Conservation (phyloP, 2,797 vertebrate species). For the Perodicticus potto region DNA sequence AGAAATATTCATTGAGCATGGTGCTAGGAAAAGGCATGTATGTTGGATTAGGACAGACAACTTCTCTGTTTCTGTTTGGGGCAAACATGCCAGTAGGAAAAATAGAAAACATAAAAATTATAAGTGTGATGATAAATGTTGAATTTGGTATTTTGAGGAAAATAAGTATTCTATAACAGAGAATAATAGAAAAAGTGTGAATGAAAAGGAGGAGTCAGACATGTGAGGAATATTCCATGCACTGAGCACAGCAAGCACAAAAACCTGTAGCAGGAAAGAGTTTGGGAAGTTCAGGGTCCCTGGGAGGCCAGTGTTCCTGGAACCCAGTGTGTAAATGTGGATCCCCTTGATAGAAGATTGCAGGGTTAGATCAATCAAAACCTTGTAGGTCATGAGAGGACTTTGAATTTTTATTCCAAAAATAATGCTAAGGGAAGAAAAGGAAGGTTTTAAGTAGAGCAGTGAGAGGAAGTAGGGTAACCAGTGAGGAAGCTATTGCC, state of each 20-base stretch:
- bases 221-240: neutral
- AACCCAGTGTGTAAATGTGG: neutral
- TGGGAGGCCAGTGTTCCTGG: neutral
- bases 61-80: neutral
- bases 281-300: neutral
- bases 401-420: neutral
- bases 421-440: neutral
- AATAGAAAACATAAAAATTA: neutral
- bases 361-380: neutral
- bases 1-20: neutral
- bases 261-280: neutral
- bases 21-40: neutral
- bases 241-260: neutral
- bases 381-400: neutral
- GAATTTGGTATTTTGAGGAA: neutral
- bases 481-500: neutral
- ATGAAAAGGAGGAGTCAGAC: neutral
- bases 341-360: neutral
- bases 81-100: neutral
- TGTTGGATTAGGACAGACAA: neutral
- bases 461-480: neutral
- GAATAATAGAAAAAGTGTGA: neutral
- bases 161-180: neutral
- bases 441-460: neutral
- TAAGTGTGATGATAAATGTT: neutral